A percentile compares a stretch with the other conserved stretches of the same genome.
phyloP scores from a whole-genome alignment of 2,888 invertebrate species.

The Acleris holmiana region DNA sequence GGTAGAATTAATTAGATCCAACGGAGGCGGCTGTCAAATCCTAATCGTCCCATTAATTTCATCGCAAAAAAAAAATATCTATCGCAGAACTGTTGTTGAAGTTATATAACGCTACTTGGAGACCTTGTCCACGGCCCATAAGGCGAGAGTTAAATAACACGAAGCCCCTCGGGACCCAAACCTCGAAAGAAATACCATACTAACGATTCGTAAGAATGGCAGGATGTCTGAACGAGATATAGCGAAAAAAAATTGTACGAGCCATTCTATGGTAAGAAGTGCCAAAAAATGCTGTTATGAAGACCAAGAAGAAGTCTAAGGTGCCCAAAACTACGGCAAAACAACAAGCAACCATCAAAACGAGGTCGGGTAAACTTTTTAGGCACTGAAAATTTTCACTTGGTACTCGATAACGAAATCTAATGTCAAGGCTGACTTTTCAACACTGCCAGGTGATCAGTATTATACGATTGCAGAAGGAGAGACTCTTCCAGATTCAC shows the following conservation, averaged over 20 bases:
- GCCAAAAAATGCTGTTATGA: background rate
- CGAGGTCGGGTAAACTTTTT: constrained; percentile 8
- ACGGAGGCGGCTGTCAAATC: constrained; percentile 4
- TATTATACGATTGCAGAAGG: background rate
- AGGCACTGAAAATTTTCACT: constrained; percentile 8
- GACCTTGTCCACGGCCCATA: too few species aligned
- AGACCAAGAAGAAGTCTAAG: constrained; percentile 2
- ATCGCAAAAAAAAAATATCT: constrained; percentile 2
- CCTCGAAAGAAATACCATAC: too few species aligned
- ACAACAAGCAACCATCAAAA: constrained; percentile 2
- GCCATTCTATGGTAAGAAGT: background rate
- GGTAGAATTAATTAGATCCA: too few species aligned
- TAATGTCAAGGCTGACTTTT: constrained; percentile 2
- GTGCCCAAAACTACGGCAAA: too few species aligned
- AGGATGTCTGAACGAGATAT: constrained; percentile 2
- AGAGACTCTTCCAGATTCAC: background rate
- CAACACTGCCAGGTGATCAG: background rate
- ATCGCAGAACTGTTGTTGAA: background rate
- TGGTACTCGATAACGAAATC: constrained; percentile 3
- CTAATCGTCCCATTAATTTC: background rate
- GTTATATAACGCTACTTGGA: background rate
- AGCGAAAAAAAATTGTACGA: constrained; percentile 8
- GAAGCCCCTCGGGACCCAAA: too few species aligned
- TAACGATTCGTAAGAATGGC: background rate
- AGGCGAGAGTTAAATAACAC: too few species aligned